phyloP scores from a whole-genome alignment of 2,113 vertebrate species.

The Ranitomeya imitator region DNA sequence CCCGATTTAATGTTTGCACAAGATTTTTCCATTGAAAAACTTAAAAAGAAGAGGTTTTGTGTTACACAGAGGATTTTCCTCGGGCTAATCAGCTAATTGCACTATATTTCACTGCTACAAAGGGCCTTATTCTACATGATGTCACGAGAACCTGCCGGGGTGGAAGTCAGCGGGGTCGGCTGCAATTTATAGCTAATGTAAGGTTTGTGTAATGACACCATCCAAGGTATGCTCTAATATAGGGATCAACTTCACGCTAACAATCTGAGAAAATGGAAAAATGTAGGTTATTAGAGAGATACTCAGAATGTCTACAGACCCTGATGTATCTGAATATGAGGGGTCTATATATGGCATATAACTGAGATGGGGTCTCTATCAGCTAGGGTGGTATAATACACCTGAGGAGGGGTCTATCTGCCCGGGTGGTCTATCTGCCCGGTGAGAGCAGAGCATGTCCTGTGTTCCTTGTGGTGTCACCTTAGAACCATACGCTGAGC shows the following conservation, averaged over 20 bases:
- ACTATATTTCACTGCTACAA: conserved; percentile 30
- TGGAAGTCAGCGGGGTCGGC: background rate
- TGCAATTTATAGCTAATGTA: background rate
- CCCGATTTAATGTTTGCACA: background rate
- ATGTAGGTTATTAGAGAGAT: background rate
- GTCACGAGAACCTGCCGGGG: conserved; percentile 44
- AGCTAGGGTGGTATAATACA: background rate
- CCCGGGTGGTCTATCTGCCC: too few relatives aligned
- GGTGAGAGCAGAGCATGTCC: too few relatives aligned
- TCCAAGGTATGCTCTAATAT: background rate
- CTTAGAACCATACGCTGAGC: too few relatives aligned
- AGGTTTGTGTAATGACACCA: background rate
- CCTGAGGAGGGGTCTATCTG: background rate
- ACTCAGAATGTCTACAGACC: background rate
- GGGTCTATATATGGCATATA: background rate
- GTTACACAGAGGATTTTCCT: conserved; percentile 39
- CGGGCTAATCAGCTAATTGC: conserved; percentile 48
- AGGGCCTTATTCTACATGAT: conserved; percentile 19
- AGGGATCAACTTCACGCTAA: background rate
- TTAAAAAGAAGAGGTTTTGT: conserved; percentile 31
- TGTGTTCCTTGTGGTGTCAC: too few relatives aligned
- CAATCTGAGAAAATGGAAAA: background rate
- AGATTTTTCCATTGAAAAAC: conserved; percentile 31
- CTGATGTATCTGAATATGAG: background rate
- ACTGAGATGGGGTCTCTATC: background rate